Conservation (phyloP, 2,888 invertebrate species). For the Limulus polyphemus region DNA sequence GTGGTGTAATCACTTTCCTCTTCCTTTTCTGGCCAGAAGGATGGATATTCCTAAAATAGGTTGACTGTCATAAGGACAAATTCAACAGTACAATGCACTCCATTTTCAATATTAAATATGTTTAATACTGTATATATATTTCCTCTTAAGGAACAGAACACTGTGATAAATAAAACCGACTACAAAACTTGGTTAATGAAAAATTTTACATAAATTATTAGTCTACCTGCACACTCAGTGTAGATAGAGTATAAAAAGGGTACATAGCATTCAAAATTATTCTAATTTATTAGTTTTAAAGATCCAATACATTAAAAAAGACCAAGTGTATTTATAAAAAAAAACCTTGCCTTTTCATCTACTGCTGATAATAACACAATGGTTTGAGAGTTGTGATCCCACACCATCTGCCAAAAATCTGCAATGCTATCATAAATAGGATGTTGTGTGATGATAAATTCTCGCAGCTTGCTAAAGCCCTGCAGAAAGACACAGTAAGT, state of each 20-base stretch:
- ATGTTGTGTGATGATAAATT: constrained; percentile 74
- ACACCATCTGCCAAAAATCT: constrained; percentile 91
- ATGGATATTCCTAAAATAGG: constrained; percentile 28
- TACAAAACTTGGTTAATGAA: background rate
- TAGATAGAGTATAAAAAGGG: background rate
- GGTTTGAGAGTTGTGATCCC: constrained; percentile 88
- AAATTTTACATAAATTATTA: background rate
- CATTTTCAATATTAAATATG: too few relatives aligned
- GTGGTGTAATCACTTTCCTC: constrained; percentile 31
- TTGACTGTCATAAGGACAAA: background rate
- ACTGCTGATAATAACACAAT: constrained; percentile 62
- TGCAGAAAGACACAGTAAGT: constrained; percentile 3
- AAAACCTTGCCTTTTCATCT: constrained; percentile 43
- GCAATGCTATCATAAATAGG: constrained; percentile 62
- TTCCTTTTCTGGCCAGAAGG: constrained; percentile 31
- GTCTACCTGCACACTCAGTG: background rate
- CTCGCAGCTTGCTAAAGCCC: constrained; percentile 21
- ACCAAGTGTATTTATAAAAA: background rate
- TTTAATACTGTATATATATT: background rate
- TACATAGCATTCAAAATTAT: too few relatives aligned
- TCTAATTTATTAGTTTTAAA: too few relatives aligned
- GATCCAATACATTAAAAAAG: background rate
- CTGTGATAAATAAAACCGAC: background rate
- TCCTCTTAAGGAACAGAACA: background rate
- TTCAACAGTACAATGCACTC: background rate